Base-by-base conservation (phyloP, 2,797 vertebrate species). In the Galago senegalensis region DNA sequence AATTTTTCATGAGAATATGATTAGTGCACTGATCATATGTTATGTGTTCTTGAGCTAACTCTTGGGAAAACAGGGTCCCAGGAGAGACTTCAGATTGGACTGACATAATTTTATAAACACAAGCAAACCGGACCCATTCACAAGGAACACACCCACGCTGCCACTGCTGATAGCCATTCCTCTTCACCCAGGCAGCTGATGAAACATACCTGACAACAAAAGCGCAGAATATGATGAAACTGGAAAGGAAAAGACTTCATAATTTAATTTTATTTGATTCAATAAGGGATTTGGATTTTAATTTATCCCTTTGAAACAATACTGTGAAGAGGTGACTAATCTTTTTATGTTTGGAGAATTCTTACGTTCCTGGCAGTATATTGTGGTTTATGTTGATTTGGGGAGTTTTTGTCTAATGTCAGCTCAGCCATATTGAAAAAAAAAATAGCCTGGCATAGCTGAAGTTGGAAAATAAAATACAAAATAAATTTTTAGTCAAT, bases 241-340 rank as follows among this genome's bases (percentile, higher is more conserved):
- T 85, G 40, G 37, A 89, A 93, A 94, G 60, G 40, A 13, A 10
- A 63, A 21, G 11, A 69, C 43, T 88, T 70, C 53, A 25, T 56
- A 27, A 12, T 87, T 87, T 67, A 94, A 89, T 81, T 89, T 56
- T 60, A 4, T 3, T 86, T 16, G 13, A 91, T 58, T 96, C 76
- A 85, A 37, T 65, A 93, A 87, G 23, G 5, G 20, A 56, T 56
- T 90, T 56, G 23, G 43, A 40, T 9, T 93, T 93, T 12, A 34
- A 75, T 95, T 86, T 87, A 61, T 49, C 13, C 2, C 20, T 84
- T 87, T 90, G 25, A 81, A 69, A 60, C 92, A 76, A 89, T 81
- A 95, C 53, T 27, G 2, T 58, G 13, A 77, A 21, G 10, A 63
- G 7, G 7, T 53, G 2, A 37, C 25, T 18, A 80, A 34, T 21